These are phyloP conservation scores for Crypturellus tataupa DNA, from an alignment of 2,797 vertebrate species.

Conservation along the genomic window DNA sequence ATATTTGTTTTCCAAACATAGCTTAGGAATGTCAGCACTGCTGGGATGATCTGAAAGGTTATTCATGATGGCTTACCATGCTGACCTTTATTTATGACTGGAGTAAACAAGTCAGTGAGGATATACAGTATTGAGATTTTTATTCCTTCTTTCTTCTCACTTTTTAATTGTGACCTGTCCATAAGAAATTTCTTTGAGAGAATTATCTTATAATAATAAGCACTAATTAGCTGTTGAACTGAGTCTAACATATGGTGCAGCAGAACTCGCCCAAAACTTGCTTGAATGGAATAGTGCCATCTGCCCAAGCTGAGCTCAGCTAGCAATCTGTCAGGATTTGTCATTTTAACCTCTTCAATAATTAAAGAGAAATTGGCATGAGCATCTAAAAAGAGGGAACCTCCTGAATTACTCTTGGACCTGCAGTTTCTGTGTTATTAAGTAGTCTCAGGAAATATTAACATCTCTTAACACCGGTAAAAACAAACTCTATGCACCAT, in stretches of 20 bases:
- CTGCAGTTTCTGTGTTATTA: constrained; percentile 2
- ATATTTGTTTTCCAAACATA: constrained; percentile 57
- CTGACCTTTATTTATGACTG: constrained; percentile 56
- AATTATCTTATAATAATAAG: constrained; percentile 2
- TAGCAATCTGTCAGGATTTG: constrained; percentile 44
- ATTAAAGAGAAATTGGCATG: constrained; percentile 37
- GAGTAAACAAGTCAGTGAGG: constrained; percentile 12
- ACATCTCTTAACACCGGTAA: neutral
- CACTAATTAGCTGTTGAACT: constrained; percentile 59
- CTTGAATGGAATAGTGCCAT: constrained; percentile 14
- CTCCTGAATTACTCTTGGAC: neutral
- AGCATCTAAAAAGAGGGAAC: neutral
- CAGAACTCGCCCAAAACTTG: constrained; percentile 26
- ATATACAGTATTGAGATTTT: neutral
- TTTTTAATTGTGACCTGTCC: neutral
- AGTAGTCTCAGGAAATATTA: neutral
- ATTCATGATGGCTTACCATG: constrained; percentile 3
- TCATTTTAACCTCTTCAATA: neutral
- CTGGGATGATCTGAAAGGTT: constrained; percentile 56
- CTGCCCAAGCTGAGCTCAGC: constrained; percentile 21
- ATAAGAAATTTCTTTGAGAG: constrained; percentile 26
- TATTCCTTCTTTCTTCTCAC: neutral
- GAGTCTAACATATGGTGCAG: constrained; percentile 52
- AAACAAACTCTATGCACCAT: neutral
- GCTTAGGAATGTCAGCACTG: constrained; percentile 59